A percentile compares a stretch with the other conserved stretches of the same genome.
Evolutionary conservation across 53 echinoderm and acorn worm species (phyloP).

Genomic region (Mesocentrotus franciscanus): DNA sequence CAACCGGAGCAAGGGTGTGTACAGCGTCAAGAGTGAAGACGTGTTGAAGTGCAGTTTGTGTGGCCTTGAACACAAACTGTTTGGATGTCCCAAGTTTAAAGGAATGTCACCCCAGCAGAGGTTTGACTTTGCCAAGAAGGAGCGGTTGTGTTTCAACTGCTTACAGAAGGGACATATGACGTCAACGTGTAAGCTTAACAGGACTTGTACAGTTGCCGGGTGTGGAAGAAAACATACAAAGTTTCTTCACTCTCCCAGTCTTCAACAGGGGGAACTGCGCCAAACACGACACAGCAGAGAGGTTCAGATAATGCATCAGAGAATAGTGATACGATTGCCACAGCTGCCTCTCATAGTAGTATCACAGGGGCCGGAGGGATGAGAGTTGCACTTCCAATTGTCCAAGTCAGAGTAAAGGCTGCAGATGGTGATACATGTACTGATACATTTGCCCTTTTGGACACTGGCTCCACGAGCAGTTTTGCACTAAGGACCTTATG

Average conservation of each 20-base stretch:
- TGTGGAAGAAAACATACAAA: not conserved
- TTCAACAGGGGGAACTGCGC: not conserved
- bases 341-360: not conserved
- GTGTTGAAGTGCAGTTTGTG: not conserved
- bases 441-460: no score
- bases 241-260: slow-evolving; percentile 4
- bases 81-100: not conserved
- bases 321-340: no score
- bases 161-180: not conserved
- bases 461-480: not conserved
- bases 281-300: not conserved
- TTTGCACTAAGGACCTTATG: not conserved
- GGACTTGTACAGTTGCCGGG: not conserved
- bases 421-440: no score
- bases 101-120: not conserved
- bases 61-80: not conserved
- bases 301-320: not conserved
- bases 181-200: not conserved
- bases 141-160: slow-evolving; percentile 48
- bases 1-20: no score
- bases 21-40: not conserved
- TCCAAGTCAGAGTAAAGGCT: no score
- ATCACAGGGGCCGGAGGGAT: slow-evolving; percentile 18
- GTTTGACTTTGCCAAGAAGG: not conserved
- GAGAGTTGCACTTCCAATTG: no score